Conservation (phyloP, 2,113 vertebrate species). For the Megaceryle torquata region DNA sequence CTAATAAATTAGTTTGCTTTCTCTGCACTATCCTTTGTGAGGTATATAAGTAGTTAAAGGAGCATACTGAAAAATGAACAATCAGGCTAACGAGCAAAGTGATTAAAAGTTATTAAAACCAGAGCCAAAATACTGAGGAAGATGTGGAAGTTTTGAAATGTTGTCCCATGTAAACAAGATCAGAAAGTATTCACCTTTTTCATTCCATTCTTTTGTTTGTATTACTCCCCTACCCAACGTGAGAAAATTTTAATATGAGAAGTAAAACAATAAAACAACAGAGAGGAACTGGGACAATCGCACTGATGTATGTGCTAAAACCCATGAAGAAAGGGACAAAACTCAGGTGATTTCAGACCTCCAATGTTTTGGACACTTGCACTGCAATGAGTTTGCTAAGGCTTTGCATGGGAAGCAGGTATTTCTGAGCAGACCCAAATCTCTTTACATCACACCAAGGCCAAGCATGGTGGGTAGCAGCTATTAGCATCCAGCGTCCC, state of each 20-base stretch:
- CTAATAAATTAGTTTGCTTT: constrained; percentile 61
- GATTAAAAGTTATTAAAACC: constrained; percentile 43
- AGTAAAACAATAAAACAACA: not conserved
- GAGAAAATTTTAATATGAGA: not conserved
- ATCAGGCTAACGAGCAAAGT: constrained; percentile 2
- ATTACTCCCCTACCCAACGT: not conserved
- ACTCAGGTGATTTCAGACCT: not conserved
- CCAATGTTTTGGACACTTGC: not conserved
- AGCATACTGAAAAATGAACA: constrained; percentile 48
- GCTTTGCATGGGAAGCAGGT: rapidly evolving
- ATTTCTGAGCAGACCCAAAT: not conserved
- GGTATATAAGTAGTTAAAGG: constrained; percentile 49
- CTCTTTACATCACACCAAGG: rapidly evolving
- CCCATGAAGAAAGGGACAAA: not conserved
- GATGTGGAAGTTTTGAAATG: not conserved
- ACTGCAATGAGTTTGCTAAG: not conserved
- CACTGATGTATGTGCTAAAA: not conserved
- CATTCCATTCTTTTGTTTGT: not conserved
- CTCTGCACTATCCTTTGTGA: not conserved
- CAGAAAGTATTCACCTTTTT: not conserved
- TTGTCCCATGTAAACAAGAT: not conserved
- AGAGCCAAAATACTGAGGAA: not conserved
- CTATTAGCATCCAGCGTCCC: not conserved
- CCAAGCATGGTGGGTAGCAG: rapidly evolving
- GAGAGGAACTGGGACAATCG: not conserved